A percentile compares a stretch with the other conserved stretches of the same genome.
These are phyloP conservation scores for Conistra vaccinii DNA, from an alignment of 2,888 invertebrate species.

Conservation along the genomic window DNA sequence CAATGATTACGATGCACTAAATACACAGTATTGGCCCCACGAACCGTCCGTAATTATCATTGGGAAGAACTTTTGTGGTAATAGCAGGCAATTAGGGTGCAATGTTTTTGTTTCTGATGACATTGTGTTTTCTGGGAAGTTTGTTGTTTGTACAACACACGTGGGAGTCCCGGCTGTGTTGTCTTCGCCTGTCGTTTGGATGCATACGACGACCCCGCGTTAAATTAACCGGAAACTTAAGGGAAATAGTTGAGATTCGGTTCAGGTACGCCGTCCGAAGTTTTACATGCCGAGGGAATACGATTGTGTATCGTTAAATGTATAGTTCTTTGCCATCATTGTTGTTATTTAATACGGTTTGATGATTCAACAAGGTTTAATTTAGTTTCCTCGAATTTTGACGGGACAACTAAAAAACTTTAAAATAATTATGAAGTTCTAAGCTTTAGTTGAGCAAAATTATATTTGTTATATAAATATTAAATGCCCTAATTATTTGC, in stretches of 20 bases:
- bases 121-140: constrained; percentile 86
- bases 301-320: constrained; percentile 29
- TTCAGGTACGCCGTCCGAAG: constrained; percentile 79
- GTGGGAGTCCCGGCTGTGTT: constrained; percentile 81
- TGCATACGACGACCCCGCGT: constrained; percentile 85
- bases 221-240: constrained; percentile 89
- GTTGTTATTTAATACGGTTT: constrained; percentile 2
- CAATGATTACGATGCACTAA: constrained; percentile 64
- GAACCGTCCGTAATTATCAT: constrained; percentile 74
- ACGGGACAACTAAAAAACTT: constrained; percentile 17
- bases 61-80: constrained; percentile 76
- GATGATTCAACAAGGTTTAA: constrained; percentile 18
- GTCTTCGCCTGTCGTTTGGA: constrained; percentile 76
- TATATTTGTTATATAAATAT: constrained; percentile 53
- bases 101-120: constrained; percentile 84
- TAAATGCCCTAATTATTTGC: constrained; percentile 54
- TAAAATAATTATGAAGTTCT: constrained; percentile 45
- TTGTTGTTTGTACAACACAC: constrained; percentile 83
- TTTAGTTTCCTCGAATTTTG: constrained; percentile 14
- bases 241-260: constrained; percentile 87
- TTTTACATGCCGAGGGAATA: constrained; percentile 50
- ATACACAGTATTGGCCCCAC: constrained; percentile 59
- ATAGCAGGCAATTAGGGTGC: constrained; percentile 82
- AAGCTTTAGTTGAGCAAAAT: constrained; percentile 44
- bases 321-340: background rate